These are phyloP conservation scores for Stenchaetothrips biformis DNA, from an alignment of 2,888 invertebrate genomes.

Conservation along the genomic window DNA sequence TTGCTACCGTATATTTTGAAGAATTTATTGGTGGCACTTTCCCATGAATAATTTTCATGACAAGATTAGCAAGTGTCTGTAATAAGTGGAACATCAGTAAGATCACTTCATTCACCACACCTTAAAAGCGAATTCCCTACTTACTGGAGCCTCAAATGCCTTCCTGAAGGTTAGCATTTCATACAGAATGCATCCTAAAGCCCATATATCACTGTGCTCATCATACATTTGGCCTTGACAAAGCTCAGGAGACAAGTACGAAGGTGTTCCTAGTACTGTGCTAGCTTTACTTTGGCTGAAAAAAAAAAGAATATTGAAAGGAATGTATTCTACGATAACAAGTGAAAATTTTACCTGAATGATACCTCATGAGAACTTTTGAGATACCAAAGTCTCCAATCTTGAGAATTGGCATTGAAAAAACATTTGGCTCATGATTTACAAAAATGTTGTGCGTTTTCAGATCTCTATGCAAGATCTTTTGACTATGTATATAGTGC, in stretches of 20 bases:
- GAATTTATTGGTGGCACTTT: conserved; percentile 56
- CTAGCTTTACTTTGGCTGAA: conserved; percentile 55
- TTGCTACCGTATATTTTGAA: conserved; percentile 54
- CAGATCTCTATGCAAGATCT: conserved; percentile 76
- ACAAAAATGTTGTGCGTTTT: conserved; percentile 77
- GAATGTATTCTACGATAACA: conserved; percentile 14
- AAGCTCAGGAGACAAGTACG: conserved; percentile 80
- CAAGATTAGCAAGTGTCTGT: conserved; percentile 59
- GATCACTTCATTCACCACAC: not conserved
- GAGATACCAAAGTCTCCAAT: conserved; percentile 84
- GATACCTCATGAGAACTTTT: conserved; percentile 61
- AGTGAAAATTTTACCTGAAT: conserved; percentile 27
- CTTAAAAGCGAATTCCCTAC: conserved; percentile 37
- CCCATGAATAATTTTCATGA: conserved; percentile 61
- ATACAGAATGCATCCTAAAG: conserved; percentile 76
- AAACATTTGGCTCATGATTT: conserved; percentile 53
- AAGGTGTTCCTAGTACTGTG: conserved; percentile 71
- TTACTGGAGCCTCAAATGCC: conserved; percentile 68
- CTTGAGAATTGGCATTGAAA: conserved; percentile 63
- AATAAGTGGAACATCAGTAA: conserved; percentile 40
- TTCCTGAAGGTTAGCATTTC: conserved; percentile 70
- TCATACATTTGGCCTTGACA: conserved; percentile 72
- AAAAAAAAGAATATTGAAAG: conserved; percentile 36
- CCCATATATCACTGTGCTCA: conserved; percentile 81
- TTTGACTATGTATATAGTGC: conserved; percentile 71